These are phyloP conservation scores for Sylvilagus floridanus DNA, from an alignment of 2,797 vertebrate genomes.

Conservation along the genomic window DNA sequence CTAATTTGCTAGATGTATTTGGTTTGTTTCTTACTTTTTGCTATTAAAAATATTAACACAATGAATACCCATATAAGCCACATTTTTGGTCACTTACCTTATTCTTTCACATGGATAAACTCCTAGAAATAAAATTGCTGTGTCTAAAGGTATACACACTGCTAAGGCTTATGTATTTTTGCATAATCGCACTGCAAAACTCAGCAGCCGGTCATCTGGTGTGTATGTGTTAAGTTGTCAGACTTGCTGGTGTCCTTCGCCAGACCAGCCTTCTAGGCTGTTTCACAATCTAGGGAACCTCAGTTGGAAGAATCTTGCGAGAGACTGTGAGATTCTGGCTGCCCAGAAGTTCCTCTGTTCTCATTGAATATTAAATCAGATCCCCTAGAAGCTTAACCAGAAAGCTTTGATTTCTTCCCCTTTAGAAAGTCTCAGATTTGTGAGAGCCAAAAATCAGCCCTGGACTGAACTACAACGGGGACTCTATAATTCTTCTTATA, in stretches of 20 bases:
- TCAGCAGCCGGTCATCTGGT: neutral
- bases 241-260: neutral
- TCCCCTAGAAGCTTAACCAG: neutral
- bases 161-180: neutral
- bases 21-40: neutral
- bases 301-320: neutral
- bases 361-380: neutral
- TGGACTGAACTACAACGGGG: neutral
- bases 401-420: neutral
- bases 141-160: neutral
- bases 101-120: neutral
- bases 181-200: neutral
- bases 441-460: neutral
- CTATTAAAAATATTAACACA: conserved; percentile 12
- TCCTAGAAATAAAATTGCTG: neutral
- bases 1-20: neutral
- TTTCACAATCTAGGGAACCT: neutral
- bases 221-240: neutral
- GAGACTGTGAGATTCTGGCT: neutral
- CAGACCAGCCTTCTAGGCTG: neutral
- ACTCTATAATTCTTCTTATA: neutral
- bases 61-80: neutral
- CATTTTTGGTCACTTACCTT: neutral
- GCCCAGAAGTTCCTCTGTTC: neutral
- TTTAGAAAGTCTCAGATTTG: neutral